Evolutionary conservation across 2,888 invertebrate genomes (phyloP), one percentile per base, ranked within the genome.

Genomic region (Ophioninae sp.): DNA sequence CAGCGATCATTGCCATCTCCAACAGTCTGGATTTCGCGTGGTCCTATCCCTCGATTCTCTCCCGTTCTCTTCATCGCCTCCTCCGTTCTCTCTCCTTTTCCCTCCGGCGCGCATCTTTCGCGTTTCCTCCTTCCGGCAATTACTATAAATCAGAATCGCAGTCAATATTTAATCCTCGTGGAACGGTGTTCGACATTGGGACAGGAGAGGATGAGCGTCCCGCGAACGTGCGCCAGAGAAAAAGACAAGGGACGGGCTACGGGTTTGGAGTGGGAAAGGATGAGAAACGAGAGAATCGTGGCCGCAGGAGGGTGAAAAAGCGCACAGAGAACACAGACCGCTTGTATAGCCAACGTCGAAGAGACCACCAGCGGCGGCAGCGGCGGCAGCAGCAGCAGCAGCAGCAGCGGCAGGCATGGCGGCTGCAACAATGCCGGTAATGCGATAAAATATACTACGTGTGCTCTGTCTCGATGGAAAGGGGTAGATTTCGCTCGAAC

Each of bases 111-210:
- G 21, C 81, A 76, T 88, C 86, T 87, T 85, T 82, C 79, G 87
- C 87, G 86, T 87, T 86, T 86, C 83, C 85, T 81, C 89, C 88
- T 89, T 88, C 87, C 89, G 88, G 90, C 91, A 92, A 92, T 92
- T 91, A 91, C 92, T 91, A 92, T 92, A 92, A 92, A 92, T 92
- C 92, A 92, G 90, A 91, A 92, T 91, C 90, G 91, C 90, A 91
- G 92, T 92, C 91, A 90, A 92, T 92, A 92, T 92, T 92, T 92
- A 92, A 92, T 92, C 92, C 91, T 89, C 90, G 89, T 88, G 90
- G 89, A 91, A 92, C 89, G 89, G 91, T 88, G 90, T 89, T 89
- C 89, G 87, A 87, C 86, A 87, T 86, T 82, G 86, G 84, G 87
- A 88, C 87, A 88, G 85, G 87, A 44, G 44, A 85, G 87, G 85